Base-by-base conservation (phyloP, 2,888 invertebrate species). In the Tuberolachnus salignus region DNA sequence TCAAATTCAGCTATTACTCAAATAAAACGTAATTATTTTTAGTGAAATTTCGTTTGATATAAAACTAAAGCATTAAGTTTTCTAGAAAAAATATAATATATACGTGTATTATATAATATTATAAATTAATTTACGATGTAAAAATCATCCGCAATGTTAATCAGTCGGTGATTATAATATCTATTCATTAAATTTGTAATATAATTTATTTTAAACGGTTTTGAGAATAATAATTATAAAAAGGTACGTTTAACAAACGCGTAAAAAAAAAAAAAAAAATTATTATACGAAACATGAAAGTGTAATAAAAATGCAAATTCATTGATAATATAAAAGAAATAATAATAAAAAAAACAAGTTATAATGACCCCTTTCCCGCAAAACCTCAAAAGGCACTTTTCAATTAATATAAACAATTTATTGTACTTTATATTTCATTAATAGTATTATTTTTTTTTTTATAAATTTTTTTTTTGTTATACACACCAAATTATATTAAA, bases 381-480 rank as follows among this genome's bases (percentile, higher is more conserved):
- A 26, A 46, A 46, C 23, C n/a, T 46, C 13, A 59, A 49, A 23
- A 49, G 46, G 26, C 11, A 23, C 11, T 59, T 59, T 34, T 49
- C 49, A 71, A 61, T 72, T 61, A 59, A 59, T 59, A 46, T 59
- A 72, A 72, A 72, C 19, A 49, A 59, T 70, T 57, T n/a, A n/a
- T n/a, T 59, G 46, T 49, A n/a, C n/a, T 72, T 42, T 70, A 44
- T 16, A 21, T 19, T 53, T 61, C 34, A 6, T 34, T 34, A 34
- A 4, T 34, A 34, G 3, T 42, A 16, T 26, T 11, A 49, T 44
- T 13, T 21, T 21, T 80, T n/a, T 16, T 1, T 13, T 80, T 75
- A 80, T 82, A 83, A 80, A 81, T 80, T 71, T 83, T 85, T 61
- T 44, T 59, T 63, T 34, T 34, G 34, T 19, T 44, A 63, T 63